Base-by-base conservation (phyloP, 1,140 invertebrate genomes). In the Papilio dardanus region DNA sequence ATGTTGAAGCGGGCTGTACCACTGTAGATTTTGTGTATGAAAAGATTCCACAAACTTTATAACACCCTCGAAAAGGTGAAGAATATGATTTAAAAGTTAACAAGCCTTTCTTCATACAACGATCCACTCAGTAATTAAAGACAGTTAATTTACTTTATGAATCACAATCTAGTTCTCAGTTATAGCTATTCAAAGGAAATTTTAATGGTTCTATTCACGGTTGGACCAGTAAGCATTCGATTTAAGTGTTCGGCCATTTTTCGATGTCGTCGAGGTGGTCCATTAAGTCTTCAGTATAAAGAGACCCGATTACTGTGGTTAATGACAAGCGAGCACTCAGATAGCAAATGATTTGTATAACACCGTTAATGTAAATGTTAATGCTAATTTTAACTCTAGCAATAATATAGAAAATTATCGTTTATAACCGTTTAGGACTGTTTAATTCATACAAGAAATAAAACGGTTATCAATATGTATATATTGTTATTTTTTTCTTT, bases 261-360 rank as follows among this genome's bases (percentile, higher is more conserved):
- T 73, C 71, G 71, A 73, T 73, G 71, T 73, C 71, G 33, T 24
- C 71, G 71, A 73, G 71, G 74, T 79, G 77, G 79, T 77, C 79
- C 66, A 82, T 77, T 82, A 79, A 80, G 76, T 82, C 74, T 80
- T 77, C 71, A 78, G 74, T 79, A 79, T 80, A 81, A 77, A 81
- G 79, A 79, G 78, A 79, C 30, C 54, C 80, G 78, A 76, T 78
- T 81, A 81, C 73, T 58, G 71, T 74, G 73, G 80, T 74, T 80
- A 80, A 80, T 80, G 76, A 80, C 76, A 24, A 69, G 71, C 46
- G 71, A 76, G 37, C 69, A 76, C 69, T 76, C 12, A 58, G 71
- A 73, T 73, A 73, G 71, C 12, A 30, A 33, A 62, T 54, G 46
- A 54, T 58, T 73, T 73, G 30, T 66, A 66, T 35, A 19, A 37